These are phyloP conservation scores for Eubucco bourcierii DNA, from an alignment of 2,113 vertebrate genomes.

Conservation along the genomic window DNA sequence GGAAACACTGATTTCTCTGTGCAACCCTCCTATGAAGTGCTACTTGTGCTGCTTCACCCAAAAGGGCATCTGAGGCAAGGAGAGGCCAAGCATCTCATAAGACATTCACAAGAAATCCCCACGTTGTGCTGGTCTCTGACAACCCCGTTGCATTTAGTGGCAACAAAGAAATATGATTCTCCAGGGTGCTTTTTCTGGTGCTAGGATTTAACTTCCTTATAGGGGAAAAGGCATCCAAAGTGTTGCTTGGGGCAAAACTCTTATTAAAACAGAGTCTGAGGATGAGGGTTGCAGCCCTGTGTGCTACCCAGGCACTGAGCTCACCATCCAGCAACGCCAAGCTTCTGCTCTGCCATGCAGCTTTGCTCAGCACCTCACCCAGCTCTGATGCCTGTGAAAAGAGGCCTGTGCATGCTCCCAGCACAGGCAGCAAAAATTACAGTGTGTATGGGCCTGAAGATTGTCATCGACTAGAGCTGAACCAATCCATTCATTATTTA, in stretches of 20 bases:
- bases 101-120: not conserved
- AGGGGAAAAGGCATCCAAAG: not conserved
- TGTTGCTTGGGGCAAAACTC: not conserved
- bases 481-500: slow-evolving; percentile 67
- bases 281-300: not conserved
- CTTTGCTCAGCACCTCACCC: not conserved
- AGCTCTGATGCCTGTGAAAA: not conserved
- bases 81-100: not conserved
- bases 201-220: not conserved
- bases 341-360: not conserved
- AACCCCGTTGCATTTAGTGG: not conserved
- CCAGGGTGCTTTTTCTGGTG: not conserved
- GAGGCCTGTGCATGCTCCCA: not conserved
- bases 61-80: not conserved
- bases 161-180: not conserved
- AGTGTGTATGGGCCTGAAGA: slow-evolving; percentile 3
- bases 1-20: not conserved
- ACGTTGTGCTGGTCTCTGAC: fast-evolving
- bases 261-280: not conserved
- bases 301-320: fast-evolving
- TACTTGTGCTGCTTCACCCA: not conserved
- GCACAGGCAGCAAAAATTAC: not conserved
- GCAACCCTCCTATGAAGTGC: not conserved
- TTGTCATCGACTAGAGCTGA: slow-evolving; percentile 24
- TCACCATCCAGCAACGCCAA: fast-evolving